phyloP scores from a whole-genome alignment of 2,888 invertebrate genomes.

The Bedellia somnulentella region DNA sequence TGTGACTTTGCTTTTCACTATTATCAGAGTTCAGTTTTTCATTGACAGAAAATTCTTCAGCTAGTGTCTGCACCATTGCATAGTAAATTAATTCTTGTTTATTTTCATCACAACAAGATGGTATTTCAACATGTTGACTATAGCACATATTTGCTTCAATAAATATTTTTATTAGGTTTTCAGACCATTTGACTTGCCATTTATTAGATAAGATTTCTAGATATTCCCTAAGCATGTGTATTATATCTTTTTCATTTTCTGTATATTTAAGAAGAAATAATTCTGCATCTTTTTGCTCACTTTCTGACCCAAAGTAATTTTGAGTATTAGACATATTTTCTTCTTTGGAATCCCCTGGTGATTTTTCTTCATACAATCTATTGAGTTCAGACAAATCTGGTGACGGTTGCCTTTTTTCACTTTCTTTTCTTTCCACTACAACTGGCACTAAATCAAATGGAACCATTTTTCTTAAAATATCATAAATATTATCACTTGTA shows the following conservation, averaged over 20 bases:
- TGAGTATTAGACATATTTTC: constrained; percentile 13
- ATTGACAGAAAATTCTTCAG: constrained; percentile 41
- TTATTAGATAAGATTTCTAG: constrained; percentile 59
- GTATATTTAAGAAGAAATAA: constrained; percentile 64
- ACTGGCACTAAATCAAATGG: constrained; percentile 61
- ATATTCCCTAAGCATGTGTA: constrained; percentile 63
- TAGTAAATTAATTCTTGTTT: constrained; percentile 31
- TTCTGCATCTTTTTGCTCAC: constrained; percentile 66
- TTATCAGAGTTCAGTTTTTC: constrained; percentile 23
- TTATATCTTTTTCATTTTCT: constrained; percentile 56
- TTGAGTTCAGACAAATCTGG: constrained; percentile 66
- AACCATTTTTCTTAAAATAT: constrained; percentile 67
- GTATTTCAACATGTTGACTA: constrained; percentile 41
- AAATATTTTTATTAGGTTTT: constrained; percentile 58
- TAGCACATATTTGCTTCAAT: constrained; percentile 63
- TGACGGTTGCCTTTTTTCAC: constrained; percentile 55
- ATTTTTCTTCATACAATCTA: constrained; percentile 60
- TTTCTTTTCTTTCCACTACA: constrained; percentile 32
- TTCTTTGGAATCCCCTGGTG: constrained; percentile 14
- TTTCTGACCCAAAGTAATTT: constrained; percentile 67
- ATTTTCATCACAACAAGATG: constrained; percentile 33
- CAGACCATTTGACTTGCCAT: constrained; percentile 69
- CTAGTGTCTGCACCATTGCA: constrained; percentile 32
- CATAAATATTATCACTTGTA: constrained; percentile 66
- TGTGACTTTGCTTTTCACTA: constrained; percentile 22